phyloP scores from a whole-genome alignment of 2,797 vertebrate genomes.

The Toxotes lorentzi region DNA sequence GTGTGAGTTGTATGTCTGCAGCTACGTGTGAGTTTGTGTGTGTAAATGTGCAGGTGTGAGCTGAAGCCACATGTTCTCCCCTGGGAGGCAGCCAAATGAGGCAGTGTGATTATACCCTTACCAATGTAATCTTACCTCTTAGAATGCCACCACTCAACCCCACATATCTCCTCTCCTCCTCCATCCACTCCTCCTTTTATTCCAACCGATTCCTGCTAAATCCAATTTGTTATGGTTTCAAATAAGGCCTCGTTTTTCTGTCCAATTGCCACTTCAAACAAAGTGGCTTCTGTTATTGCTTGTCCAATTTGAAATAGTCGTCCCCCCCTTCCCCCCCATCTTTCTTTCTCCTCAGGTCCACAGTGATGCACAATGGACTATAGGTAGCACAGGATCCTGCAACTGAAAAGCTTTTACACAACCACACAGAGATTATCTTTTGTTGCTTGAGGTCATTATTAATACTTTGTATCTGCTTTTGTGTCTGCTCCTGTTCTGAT shows the following conservation, averaged over 20 bases:
- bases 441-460: constrained; percentile 30
- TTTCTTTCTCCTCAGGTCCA: constrained; percentile 47
- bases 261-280: constrained; percentile 68
- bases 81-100: constrained; percentile 67
- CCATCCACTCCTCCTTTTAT: constrained; percentile 57
- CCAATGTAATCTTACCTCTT: constrained; percentile 75
- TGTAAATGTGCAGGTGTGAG: constrained; percentile 51
- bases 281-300: constrained; percentile 71
- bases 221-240: constrained; percentile 81
- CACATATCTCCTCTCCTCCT: constrained; percentile 25
- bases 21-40: constrained; percentile 35
- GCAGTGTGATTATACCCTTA: constrained; percentile 73
- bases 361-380: constrained; percentile 32
- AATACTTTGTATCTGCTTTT: constrained; percentile 15
- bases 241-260: constrained; percentile 71
- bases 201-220: constrained; percentile 70
- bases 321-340: neutral
- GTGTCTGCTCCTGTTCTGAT: constrained; percentile 1
- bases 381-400: constrained; percentile 23
- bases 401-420: constrained; percentile 33
- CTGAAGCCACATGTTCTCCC: constrained; percentile 47
- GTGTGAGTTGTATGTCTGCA: constrained; percentile 9
- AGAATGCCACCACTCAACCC: constrained; percentile 53
- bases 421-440: constrained; percentile 13
- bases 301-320: constrained; percentile 63